These are phyloP conservation scores for Beroe ovata DNA, from an alignment of 37 sponge, comb jelly and placozoan genomes.

Conservation along the genomic window DNA sequence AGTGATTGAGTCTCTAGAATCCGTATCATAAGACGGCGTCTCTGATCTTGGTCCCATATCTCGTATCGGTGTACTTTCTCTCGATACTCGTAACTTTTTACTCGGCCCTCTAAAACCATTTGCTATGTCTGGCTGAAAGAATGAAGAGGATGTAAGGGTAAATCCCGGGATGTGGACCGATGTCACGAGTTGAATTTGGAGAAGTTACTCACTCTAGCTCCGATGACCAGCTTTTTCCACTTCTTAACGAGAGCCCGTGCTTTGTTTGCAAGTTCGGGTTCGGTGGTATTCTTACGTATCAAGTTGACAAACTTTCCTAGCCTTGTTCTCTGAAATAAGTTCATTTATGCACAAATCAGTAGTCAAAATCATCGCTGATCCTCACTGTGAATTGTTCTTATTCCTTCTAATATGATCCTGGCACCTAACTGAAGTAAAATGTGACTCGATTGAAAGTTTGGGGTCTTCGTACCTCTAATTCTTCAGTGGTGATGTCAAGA, in stretches of 20 bases:
- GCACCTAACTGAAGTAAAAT: too few relatives aligned
- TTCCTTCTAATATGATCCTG: too few relatives aligned
- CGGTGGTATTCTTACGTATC: conserved; percentile 46
- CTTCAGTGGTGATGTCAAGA: conserved; percentile 54
- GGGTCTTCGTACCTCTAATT: conserved; percentile 68
- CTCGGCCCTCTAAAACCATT: conserved; percentile 48
- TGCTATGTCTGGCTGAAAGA: conserved; percentile 46
- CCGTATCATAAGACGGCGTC: not conserved
- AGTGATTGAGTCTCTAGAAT: conserved; percentile 43
- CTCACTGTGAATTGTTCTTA: too few relatives aligned
- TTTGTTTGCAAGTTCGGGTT: conserved; percentile 52
- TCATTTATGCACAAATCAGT: too few relatives aligned
- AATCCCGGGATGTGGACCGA: too few relatives aligned
- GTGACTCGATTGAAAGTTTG: too few relatives aligned
- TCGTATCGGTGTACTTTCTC: conserved; percentile 53
- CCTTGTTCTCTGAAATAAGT: conserved; percentile 39
- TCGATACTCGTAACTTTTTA: conserved; percentile 1
- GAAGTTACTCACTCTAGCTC: not conserved
- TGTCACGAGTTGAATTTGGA: too few relatives aligned
- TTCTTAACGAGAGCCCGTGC: conserved; percentile 45
- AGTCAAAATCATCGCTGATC: too few relatives aligned
- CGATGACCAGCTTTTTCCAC: conserved; percentile 46
- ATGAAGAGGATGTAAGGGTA: not conserved
- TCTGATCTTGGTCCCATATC: conserved; percentile 56
- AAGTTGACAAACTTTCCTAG: conserved; percentile 63